phyloP scores from a whole-genome alignment of 2,797 vertebrate species.

The Sebastes ruberrimus region DNA sequence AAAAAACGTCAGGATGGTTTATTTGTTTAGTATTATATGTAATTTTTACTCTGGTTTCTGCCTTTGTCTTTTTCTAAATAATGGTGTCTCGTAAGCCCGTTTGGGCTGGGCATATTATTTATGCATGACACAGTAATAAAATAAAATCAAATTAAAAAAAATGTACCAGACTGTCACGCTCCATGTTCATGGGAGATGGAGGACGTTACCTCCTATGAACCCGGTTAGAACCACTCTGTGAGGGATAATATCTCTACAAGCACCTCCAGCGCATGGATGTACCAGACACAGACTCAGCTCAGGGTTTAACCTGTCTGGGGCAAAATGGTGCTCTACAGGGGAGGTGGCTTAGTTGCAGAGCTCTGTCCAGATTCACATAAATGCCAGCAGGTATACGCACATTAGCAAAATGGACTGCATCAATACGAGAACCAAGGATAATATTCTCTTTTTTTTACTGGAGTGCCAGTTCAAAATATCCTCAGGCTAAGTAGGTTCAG shows the following conservation, averaged over 20 bases:
- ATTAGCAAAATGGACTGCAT: neutral
- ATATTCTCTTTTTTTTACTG: neutral
- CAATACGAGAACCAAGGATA: too few relatives aligned
- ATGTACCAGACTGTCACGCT: conserved; percentile 74
- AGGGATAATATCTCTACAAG: conserved; percentile 53
- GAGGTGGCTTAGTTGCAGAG: conserved; percentile 88
- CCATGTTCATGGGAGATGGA: conserved; percentile 88
- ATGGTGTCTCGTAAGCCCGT: too few relatives aligned
- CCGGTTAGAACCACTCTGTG: conserved; percentile 83
- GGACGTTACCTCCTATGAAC: conserved; percentile 83
- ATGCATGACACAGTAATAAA: too few relatives aligned
- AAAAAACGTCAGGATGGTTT: too few relatives aligned
- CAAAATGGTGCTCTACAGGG: conserved; percentile 83
- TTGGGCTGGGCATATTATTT: too few relatives aligned
- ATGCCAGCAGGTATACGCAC: conserved; percentile 87
- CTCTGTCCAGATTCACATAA: conserved; percentile 84
- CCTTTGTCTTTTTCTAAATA: too few relatives aligned
- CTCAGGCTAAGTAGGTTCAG: neutral
- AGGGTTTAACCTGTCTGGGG: conserved; percentile 85
- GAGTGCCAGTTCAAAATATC: neutral
- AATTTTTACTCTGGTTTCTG: too few relatives aligned
- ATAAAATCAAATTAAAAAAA: too few relatives aligned
- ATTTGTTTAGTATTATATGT: too few relatives aligned
- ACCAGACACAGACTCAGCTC: conserved; percentile 85
- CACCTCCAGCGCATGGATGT: conserved; percentile 82